phyloP scores from a whole-genome alignment of 2,113 vertebrate species.

The Pachyramphus minor region DNA sequence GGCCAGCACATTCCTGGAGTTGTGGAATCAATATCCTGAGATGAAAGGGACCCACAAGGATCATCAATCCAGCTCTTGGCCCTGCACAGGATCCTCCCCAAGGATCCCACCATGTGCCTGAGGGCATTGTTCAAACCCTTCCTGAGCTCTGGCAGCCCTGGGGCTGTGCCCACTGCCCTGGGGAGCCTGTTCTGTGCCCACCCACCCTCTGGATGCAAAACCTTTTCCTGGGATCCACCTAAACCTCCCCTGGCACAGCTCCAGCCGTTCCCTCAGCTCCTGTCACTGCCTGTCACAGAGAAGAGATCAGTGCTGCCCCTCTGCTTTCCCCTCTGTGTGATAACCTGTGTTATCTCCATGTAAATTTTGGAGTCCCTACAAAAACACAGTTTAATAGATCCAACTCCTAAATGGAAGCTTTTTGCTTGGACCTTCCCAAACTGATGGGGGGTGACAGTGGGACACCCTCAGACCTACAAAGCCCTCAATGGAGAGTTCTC shows the following conservation, averaged over 20 bases:
- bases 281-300: background rate
- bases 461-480: background rate
- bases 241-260: background rate
- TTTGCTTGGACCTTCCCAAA: background rate
- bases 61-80: background rate
- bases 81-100: background rate
- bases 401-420: background rate
- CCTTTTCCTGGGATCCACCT: background rate
- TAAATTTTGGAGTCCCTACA: background rate
- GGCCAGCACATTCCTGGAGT: background rate
- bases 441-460: background rate
- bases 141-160: background rate
- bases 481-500: background rate
- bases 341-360: background rate
- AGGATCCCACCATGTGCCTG: background rate
- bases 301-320: background rate
- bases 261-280: background rate
- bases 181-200: no score
- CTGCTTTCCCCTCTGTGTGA: background rate
- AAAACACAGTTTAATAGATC: background rate
- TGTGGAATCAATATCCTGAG: background rate
- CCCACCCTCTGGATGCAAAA: background rate
- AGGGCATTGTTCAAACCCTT: background rate
- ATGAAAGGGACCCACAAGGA: background rate
- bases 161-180: background rate